A percentile compares a stretch with the other conserved stretches of the same genome.
phyloP scores from a whole-genome alignment of 2,113 vertebrate species.

The Scatophagus argus region DNA sequence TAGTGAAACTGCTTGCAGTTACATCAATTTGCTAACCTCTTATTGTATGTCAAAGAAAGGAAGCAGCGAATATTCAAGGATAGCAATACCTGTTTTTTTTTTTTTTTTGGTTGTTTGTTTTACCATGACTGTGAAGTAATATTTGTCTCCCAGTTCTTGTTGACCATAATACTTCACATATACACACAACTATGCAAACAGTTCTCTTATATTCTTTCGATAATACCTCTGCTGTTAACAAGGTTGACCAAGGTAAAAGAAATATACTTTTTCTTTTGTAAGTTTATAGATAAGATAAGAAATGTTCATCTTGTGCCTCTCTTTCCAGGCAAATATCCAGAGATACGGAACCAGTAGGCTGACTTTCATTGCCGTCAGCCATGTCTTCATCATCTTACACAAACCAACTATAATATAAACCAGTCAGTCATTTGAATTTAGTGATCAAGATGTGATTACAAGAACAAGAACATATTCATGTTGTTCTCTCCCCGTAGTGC shows the following conservation, averaged over 20 bases:
- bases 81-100: background rate
- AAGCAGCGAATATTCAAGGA: background rate
- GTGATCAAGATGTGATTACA: background rate
- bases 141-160: conserved; percentile 1
- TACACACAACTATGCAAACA: background rate
- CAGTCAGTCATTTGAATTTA: background rate
- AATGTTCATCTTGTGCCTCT: background rate
- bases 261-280: background rate
- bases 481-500: background rate
- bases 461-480: background rate
- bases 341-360: background rate
- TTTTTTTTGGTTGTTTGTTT: too few species aligned
- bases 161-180: background rate
- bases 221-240: background rate
- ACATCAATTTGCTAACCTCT: background rate
- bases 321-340: background rate
- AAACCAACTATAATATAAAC: background rate
- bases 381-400: background rate
- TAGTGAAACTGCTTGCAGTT: background rate
- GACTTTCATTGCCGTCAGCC: background rate
- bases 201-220: background rate
- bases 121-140: background rate
- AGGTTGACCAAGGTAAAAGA: background rate
- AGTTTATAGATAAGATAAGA: too few species aligned
- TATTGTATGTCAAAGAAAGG: background rate